Percentiles rank a stretch among this genome's conserved stretches.
Conservation (phyloP, 2,113 vertebrate genomes). For the Zapornia atra region DNA sequence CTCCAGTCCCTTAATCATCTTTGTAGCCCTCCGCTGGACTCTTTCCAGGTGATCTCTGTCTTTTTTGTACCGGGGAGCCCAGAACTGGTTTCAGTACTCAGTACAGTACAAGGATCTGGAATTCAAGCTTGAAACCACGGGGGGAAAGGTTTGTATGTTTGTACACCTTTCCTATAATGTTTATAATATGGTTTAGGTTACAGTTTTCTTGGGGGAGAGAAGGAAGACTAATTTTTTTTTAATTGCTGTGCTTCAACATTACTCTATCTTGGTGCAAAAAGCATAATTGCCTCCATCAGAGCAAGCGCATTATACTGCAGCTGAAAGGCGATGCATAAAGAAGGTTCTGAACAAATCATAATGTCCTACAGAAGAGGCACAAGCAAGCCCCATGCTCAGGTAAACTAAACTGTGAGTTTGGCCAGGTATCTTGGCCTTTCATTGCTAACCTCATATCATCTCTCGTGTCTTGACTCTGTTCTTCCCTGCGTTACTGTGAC, state of each 20-base stretch:
- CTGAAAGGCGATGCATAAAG: background rate
- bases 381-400: rapidly evolving
- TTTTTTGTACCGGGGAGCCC: no score
- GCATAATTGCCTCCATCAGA: background rate
- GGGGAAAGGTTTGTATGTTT: background rate
- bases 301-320: background rate
- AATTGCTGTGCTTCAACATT: background rate
- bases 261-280: background rate
- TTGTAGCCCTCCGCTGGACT: no score
- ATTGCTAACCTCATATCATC: background rate
- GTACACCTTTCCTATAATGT: background rate
- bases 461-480: background rate
- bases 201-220: background rate
- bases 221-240: background rate
- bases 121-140: background rate
- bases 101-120: background rate
- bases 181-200: background rate
- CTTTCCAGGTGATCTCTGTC: no score
- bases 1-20: no score
- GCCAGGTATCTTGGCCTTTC: background rate
- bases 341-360: background rate
- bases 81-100: no score
- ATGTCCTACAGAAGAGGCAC: background rate
- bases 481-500: background rate
- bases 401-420: background rate